phyloP scores from a whole-genome alignment of 2,888 invertebrate species.

The Clunio marinus region DNA sequence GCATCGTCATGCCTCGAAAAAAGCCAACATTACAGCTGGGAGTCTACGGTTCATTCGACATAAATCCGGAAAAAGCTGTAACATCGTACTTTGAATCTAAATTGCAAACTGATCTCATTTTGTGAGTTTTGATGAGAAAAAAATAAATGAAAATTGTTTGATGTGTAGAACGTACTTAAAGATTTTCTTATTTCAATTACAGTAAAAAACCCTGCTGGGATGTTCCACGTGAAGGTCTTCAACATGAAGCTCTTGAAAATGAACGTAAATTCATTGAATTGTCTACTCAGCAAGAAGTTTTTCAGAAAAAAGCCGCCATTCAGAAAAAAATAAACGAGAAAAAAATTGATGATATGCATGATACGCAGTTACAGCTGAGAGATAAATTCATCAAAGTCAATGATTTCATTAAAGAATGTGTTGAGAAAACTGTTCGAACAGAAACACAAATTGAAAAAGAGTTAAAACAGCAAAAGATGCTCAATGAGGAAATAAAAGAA shows the following conservation, averaged over 20 bases:
- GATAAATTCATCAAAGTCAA: slow-evolving; percentile 49
- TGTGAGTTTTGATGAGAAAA: slow-evolving; percentile 44
- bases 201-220: slow-evolving; percentile 51
- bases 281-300: slow-evolving; percentile 45
- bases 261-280: slow-evolving; percentile 47
- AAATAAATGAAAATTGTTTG: slow-evolving; percentile 1
- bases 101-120: slow-evolving; percentile 46
- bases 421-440: slow-evolving; percentile 2
- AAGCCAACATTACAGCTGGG: slow-evolving; percentile 48
- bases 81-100: slow-evolving; percentile 48
- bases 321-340: slow-evolving; percentile 45
- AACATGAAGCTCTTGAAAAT: slow-evolving; percentile 47
- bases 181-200: background rate
- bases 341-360: slow-evolving; percentile 46
- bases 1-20: slow-evolving; percentile 46
- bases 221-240: slow-evolving; percentile 48
- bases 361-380: slow-evolving; percentile 45
- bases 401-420: slow-evolving; percentile 47
- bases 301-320: slow-evolving; percentile 45
- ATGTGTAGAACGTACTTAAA: background rate
- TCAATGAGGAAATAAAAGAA: slow-evolving; percentile 44
- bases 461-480: slow-evolving; percentile 44
- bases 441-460: slow-evolving; percentile 42
- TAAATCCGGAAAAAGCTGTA: slow-evolving; percentile 47
- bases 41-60: slow-evolving; percentile 48